Evolutionary conservation across 2,797 vertebrate species (phyloP).

Genomic region (Coluber constrictor): DNA sequence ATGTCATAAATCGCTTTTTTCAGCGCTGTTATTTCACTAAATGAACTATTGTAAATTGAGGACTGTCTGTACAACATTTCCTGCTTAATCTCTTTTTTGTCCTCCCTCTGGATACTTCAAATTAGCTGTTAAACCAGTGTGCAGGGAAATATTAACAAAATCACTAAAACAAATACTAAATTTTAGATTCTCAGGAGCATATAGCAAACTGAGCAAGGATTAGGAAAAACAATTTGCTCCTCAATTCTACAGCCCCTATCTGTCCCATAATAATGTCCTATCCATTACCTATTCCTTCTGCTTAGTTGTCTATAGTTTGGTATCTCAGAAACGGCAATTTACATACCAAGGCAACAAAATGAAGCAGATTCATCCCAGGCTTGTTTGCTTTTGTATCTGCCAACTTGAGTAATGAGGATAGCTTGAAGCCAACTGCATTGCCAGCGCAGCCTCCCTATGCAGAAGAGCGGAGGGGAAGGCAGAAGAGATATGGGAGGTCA

Average conservation of each 20-base stretch:
- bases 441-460: conserved; percentile 92
- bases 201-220: conserved; percentile 2
- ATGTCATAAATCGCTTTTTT: neutral
- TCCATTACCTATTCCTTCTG: neutral
- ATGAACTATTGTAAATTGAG: neutral
- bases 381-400: conserved; percentile 98
- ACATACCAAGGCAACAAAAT: conserved; percentile 95
- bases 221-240: conserved; percentile 1
- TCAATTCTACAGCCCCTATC: neutral
- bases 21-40: neutral
- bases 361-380: conserved; percentile 95
- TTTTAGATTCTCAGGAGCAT: conserved; percentile 35
- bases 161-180: neutral
- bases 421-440: conserved; percentile 96
- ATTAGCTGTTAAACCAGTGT: conserved; percentile 59
- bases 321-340: conserved; percentile 31
- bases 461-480: conserved; percentile 34
- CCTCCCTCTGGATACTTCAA: neutral
- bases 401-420: conserved; percentile 92
- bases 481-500: conserved; percentile 38
- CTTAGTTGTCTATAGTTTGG: neutral
- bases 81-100: conserved; percentile 45
- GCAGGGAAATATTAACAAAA: conserved; percentile 44
- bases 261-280: neutral
- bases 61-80: conserved; percentile 8